Evolutionary conservation across 2,797 vertebrate species (phyloP).

Genomic region (Fistularia commersonii): DNA sequence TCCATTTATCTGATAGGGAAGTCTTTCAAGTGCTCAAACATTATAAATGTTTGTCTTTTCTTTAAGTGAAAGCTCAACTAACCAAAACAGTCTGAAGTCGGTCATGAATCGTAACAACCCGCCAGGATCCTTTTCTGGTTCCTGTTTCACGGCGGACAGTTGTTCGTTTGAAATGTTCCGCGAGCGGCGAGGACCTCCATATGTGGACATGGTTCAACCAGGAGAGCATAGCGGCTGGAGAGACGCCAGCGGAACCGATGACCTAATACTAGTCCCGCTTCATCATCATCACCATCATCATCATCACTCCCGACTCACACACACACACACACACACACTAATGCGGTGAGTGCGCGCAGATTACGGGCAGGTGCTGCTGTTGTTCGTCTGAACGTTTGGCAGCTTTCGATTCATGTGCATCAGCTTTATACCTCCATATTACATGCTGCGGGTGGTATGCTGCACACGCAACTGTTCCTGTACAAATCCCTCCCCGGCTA

Average conservation of each 20-base stretch:
- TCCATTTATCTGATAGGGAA: no score
- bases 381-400: conserved; percentile 56
- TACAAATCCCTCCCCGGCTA: conserved; percentile 14
- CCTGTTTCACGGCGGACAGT: conserved; percentile 25
- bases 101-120: no score
- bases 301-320: conserved; percentile 47
- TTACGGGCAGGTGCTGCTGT: conserved; percentile 69
- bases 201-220: conserved; percentile 68
- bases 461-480: conserved; percentile 33
- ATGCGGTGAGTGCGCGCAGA: conserved; percentile 24
- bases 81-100: no score
- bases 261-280: conserved; percentile 69
- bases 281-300: conserved; percentile 53
- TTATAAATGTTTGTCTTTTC: no score
- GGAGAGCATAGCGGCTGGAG: conserved; percentile 57
- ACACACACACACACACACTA: conserved; percentile 24
- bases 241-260: conserved; percentile 65
- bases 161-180: conserved; percentile 33
- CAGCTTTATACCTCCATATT: conserved; percentile 51
- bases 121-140: conserved; percentile 23
- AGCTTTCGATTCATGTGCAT: conserved; percentile 52
- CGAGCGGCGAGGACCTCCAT: conserved; percentile 60
- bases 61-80: no score
- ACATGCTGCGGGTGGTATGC: conserved; percentile 58
- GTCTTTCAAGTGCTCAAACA: no score